phyloP scores from a whole-genome alignment of 2,113 vertebrate genomes.

The Anhinga anhinga region DNA sequence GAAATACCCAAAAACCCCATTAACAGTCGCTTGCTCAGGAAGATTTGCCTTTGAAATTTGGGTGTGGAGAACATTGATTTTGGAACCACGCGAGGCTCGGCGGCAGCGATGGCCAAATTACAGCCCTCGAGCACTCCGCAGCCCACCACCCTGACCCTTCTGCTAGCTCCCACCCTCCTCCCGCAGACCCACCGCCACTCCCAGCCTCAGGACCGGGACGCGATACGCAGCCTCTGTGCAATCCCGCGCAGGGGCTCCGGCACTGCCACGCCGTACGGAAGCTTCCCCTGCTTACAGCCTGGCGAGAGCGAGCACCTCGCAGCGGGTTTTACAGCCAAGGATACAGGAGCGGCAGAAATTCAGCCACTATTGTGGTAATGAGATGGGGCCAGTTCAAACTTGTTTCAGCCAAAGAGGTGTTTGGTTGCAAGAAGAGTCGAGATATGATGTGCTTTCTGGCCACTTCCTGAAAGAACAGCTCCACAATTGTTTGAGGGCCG shows the following conservation, averaged over 20 bases:
- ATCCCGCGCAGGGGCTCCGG: accelerated
- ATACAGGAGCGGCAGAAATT: slow-evolving; percentile 92
- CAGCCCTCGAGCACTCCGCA: accelerated
- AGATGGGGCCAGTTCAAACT: slow-evolving; percentile 86
- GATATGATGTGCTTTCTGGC: slow-evolving; percentile 84
- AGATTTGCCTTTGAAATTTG: background rate
- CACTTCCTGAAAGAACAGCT: slow-evolving; percentile 91
- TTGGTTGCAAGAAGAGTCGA: slow-evolving; percentile 82
- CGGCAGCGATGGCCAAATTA: background rate
- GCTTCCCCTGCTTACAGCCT: background rate
- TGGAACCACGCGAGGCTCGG: accelerated
- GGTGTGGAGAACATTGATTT: background rate
- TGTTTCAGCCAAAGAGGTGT: slow-evolving; percentile 62
- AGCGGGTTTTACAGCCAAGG: slow-evolving; percentile 64
- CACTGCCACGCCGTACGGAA: background rate
- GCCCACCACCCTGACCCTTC: background rate
- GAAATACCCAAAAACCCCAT: background rate
- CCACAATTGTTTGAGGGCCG: slow-evolving; percentile 87
- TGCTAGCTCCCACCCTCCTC: background rate
- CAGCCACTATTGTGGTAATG: slow-evolving; percentile 78
- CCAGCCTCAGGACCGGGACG: background rate
- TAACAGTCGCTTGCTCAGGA: background rate
- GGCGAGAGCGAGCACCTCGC: background rate
- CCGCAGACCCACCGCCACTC: background rate
- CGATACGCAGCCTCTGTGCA: accelerated